Evolutionary conservation across 2,888 invertebrate species (phyloP), one percentile per base, ranked within the genome.

Genomic region (Xylophagus ater): DNA sequence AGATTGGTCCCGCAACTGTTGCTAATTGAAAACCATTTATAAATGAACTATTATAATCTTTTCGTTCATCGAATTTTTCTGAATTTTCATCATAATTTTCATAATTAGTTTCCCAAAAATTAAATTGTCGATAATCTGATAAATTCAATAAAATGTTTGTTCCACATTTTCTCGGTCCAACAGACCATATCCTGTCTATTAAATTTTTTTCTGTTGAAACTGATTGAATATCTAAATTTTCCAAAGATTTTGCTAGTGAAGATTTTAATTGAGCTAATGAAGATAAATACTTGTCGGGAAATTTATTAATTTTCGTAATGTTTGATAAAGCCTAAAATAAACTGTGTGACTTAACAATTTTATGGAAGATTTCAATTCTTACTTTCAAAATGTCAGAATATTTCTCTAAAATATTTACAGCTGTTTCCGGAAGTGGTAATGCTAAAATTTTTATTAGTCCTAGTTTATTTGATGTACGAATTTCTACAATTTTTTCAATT

Each of bases 61-160:
- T 69, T 32, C 78, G 68, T 1, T 66, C 59, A 60, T 80, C 78
- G 37, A 43, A 31, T 4, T 25, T 30, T 4, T 50, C 48, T 4
- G 42, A n/a, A 17, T 55, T 53, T 43, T 54, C 52, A 42, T 55
- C 17, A 15, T 68, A 66, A 29, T 53, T 55, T 37, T 70, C 9
- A 63, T 65, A 26, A 37, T 55, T 46, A 40, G 57, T 56, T 25
- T 54, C 46, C 70, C 74, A 76, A 34, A 76, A 72, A 18, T 67
- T 67, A 1, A 73, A 66, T 23, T 68, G 65, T 51, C 84, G 85
- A 60, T 78, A 78, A 14, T 66, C 53, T 1, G 84, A 78, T 45
- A 77, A 71, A 62, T 96, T 96, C 4, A 98, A 62, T 30, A 98
- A 68, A 43, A 97, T 65, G 68, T 97, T 98, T 2, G 88, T 78